Evolutionary conservation across 2,113 vertebrate species (phyloP).

Genomic region (Scomber colias): DNA sequence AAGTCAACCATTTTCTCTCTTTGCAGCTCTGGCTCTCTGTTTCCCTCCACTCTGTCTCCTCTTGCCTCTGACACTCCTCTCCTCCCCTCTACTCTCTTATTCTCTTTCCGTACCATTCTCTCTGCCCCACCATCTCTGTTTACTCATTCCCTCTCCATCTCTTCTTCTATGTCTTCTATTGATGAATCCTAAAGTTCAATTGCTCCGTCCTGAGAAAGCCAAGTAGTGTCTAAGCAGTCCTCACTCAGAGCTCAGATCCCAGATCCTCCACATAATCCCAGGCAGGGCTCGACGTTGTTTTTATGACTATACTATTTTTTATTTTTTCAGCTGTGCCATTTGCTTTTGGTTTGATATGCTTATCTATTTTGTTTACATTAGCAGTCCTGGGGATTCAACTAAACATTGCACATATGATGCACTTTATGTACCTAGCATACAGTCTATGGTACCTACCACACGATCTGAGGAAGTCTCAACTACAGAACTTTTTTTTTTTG

Average conservation of each 20-base stretch:
- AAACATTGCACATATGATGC: too few species aligned
- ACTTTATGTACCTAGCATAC: too few species aligned
- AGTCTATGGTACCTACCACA: too few species aligned
- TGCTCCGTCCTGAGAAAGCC: constrained; percentile 36
- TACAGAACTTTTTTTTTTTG: too few species aligned
- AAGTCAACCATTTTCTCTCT: constrained; percentile 24
- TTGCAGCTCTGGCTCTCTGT: constrained; percentile 1
- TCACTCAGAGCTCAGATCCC: not conserved
- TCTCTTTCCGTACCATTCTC: not conserved
- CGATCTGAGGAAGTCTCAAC: too few species aligned
- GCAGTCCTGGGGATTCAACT: too few species aligned
- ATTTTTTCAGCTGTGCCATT: too few species aligned
- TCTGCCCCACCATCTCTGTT: not conserved
- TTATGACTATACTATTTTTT: too few species aligned
- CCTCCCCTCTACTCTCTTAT: not conserved
- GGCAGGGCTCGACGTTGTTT: too few species aligned
- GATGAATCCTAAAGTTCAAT: constrained; percentile 60
- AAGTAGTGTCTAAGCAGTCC: constrained; percentile 20
- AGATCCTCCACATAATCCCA: too few species aligned
- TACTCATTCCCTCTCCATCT: constrained; percentile 19
- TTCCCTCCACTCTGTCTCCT: not conserved
- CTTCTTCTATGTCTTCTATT: not conserved
- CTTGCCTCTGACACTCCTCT: not conserved
- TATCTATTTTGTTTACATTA: too few species aligned
- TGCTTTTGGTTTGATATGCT: too few species aligned